phyloP scores from a whole-genome alignment of 2,888 invertebrate genomes.

The Gymnocheta viridis region DNA sequence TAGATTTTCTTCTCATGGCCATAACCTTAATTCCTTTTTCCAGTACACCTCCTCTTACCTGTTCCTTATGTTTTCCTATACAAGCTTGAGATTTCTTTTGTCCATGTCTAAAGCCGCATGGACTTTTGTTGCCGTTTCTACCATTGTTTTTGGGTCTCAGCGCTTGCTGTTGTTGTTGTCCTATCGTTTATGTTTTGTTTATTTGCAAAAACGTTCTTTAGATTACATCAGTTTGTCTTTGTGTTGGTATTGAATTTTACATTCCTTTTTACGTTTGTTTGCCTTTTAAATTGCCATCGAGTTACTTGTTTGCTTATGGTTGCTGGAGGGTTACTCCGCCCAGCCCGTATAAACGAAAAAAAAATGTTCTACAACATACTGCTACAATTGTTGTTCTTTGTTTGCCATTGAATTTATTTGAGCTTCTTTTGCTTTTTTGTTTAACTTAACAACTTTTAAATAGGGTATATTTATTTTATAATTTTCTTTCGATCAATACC shows the following conservation, averaged over 20 bases:
- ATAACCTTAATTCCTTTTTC: background rate
- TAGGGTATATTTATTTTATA: constrained; percentile 54
- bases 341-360: too few relatives aligned
- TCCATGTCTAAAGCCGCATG: constrained; percentile 44
- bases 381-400: constrained; percentile 18
- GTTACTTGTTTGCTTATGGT: constrained; percentile 52
- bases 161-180: constrained; percentile 1
- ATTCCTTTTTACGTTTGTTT: constrained; percentile 61
- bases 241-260: constrained; percentile 45
- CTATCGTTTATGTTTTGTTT: background rate
- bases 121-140: constrained; percentile 49
- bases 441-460: constrained; percentile 62
- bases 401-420: constrained; percentile 64
- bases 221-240: background rate
- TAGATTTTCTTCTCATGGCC: constrained; percentile 52
- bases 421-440: constrained; percentile 61
- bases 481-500: constrained; percentile 57
- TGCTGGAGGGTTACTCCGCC: too few relatives aligned
- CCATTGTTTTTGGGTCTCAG: background rate
- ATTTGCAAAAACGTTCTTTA: constrained; percentile 6
- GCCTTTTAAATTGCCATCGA: constrained; percentile 65
- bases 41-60: background rate
- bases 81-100: constrained; percentile 15
- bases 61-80: background rate
- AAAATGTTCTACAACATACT: background rate